Percentiles rank a stretch among this genome's conserved stretches.
These are phyloP conservation scores for Actinemys pallida DNA, from an alignment of 2,113 vertebrate genomes.

Conservation along the genomic window DNA sequence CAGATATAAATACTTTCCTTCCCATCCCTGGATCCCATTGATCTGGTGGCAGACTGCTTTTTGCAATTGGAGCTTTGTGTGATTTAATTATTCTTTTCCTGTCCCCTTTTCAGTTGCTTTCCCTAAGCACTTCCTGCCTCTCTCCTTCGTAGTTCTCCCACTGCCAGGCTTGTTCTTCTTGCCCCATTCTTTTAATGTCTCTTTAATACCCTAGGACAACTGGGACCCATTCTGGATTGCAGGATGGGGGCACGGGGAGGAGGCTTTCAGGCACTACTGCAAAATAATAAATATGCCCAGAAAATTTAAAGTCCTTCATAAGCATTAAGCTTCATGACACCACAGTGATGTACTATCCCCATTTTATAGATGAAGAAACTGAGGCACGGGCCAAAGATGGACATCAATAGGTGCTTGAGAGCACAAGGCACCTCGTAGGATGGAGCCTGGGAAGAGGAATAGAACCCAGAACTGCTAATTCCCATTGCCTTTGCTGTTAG, in stretches of 20 bases:
- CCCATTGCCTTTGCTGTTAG: background rate
- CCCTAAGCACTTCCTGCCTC: background rate
- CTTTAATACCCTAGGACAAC: background rate
- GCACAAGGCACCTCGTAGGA: background rate
- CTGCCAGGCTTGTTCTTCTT: background rate
- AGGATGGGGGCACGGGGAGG: background rate
- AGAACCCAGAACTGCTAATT: background rate
- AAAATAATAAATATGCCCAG: conserved; percentile 47
- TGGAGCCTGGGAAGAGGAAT: background rate
- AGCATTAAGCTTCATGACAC: background rate
- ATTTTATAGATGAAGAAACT: background rate
- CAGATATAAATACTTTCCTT: conserved; percentile 54
- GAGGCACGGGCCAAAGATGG: background rate
- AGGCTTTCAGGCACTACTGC: background rate
- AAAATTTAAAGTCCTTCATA: background rate
- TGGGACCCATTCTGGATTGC: conserved; percentile 11
- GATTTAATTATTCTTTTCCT: conserved; percentile 47
- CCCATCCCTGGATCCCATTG: background rate
- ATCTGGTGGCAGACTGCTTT: background rate
- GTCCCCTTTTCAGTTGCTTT: conserved; percentile 15
- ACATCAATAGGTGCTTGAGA: background rate
- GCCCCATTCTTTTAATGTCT: background rate
- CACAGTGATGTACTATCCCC: background rate
- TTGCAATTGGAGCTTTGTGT: conserved; percentile 36
- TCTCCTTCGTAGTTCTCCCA: conserved; percentile 26